Evolutionary conservation across 2,113 vertebrate genomes (phyloP).

Genomic region (Psammodynastes pulverulentus): DNA sequence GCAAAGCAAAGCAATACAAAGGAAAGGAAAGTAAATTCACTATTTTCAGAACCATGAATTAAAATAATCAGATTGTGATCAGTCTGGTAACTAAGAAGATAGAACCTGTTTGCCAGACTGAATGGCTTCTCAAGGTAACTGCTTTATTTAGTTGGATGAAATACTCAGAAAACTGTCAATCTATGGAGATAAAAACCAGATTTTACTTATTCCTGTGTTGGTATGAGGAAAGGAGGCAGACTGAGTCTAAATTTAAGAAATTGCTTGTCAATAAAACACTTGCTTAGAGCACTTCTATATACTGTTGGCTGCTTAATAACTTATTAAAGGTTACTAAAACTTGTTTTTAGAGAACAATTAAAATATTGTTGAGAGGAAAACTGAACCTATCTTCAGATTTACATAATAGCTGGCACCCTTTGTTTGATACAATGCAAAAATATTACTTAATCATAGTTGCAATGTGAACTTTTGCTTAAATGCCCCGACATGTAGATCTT

Average conservation of each 20-base stretch:
- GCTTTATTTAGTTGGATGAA: conserved; percentile 27
- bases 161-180: neutral
- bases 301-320: conserved; percentile 11
- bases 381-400: conserved; percentile 45
- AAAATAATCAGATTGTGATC: conserved; percentile 11
- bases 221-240: neutral
- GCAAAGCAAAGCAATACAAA: neutral
- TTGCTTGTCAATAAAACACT: conserved; percentile 23
- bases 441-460: neutral
- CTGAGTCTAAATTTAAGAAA: neutral
- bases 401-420: neutral
- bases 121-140: conserved; percentile 14
- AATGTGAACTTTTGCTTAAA: neutral
- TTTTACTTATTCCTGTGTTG: conserved; percentile 2
- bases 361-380: conserved; percentile 21
- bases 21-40: neutral
- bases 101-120: conserved; percentile 35
- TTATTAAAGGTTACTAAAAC: conserved; percentile 1
- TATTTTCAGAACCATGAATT: conserved; percentile 4
- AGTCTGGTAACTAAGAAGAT: conserved; percentile 37
- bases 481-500: neutral
- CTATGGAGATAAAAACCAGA: conserved; percentile 25
- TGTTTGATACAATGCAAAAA: neutral
- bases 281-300: conserved; percentile 12
- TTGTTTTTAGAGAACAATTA: conserved; percentile 24